These are phyloP conservation scores for Tadarida brasiliensis DNA, from an alignment of 2,797 vertebrate genomes.

Conservation along the genomic window DNA sequence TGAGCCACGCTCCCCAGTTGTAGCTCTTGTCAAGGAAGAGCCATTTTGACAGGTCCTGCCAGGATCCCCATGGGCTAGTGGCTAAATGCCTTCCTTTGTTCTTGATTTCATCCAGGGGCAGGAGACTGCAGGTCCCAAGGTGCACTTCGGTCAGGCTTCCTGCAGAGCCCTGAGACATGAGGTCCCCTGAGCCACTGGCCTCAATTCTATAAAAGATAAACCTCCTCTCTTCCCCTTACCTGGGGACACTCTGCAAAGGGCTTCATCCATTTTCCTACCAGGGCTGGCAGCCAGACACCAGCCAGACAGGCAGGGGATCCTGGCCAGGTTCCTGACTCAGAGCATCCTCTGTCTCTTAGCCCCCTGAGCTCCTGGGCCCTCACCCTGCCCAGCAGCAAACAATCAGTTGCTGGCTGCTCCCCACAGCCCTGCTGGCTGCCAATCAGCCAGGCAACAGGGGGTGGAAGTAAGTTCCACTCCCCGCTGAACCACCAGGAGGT, in stretches of 20 bases:
- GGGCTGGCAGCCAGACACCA: neutral
- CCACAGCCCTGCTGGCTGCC: conserved; percentile 61
- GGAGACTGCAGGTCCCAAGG: neutral
- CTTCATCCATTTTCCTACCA: neutral
- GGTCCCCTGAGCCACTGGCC: neutral
- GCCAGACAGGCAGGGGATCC: neutral
- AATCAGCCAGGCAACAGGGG: conserved; percentile 67
- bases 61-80: neutral
- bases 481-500: conserved; percentile 41
- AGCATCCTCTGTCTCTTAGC: neutral
- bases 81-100: conserved; percentile 3
- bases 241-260: neutral
- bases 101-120: neutral
- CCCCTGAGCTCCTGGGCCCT: neutral
- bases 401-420: neutral
- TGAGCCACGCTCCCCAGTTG: neutral
- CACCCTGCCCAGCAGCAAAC: conserved; percentile 54
- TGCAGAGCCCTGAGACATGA: neutral
- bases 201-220: neutral
- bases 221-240: neutral
- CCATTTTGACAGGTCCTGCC: neutral
- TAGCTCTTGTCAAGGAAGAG: neutral
- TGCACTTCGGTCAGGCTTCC: neutral
- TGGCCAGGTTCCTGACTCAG: neutral
- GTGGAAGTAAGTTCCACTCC: conserved; percentile 67